Conservation (phyloP, 2,888 invertebrate genomes). For the Archaeoteleia sp. region DNA sequence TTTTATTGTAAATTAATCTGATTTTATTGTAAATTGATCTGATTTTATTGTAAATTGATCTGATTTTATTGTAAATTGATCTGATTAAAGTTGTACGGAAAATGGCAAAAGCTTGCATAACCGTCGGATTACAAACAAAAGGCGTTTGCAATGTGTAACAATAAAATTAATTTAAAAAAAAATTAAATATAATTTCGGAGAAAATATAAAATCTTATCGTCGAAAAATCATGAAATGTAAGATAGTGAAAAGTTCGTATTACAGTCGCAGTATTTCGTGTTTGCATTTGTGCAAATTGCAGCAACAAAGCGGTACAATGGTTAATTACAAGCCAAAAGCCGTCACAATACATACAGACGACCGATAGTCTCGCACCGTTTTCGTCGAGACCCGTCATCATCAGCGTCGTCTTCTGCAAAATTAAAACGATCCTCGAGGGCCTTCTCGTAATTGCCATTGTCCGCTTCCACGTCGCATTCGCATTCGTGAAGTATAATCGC, state of each 20-base stretch:
- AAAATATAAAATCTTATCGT: too few species aligned
- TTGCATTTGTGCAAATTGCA: constrained; percentile 10
- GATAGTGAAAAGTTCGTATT: constrained; percentile 6
- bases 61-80: too few species aligned
- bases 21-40: too few species aligned
- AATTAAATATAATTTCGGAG: too few species aligned
- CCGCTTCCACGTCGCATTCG: constrained; percentile 16
- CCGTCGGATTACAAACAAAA: too few species aligned
- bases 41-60: too few species aligned
- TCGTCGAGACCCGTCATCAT: constrained; percentile 45
- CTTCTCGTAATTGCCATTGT: constrained; percentile 46
- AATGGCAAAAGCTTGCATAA: too few species aligned
- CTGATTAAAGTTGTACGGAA: too few species aligned
- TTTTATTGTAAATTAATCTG: too few species aligned
- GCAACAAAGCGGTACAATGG: constrained; percentile 43
- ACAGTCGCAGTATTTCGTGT: constrained; percentile 1
- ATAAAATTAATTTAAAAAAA: too few species aligned
- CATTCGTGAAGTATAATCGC: constrained; percentile 28
- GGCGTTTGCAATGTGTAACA: too few species aligned
- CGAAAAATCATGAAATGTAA: too few species aligned
- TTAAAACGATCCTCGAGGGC: constrained; percentile 36
- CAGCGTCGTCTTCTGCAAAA: constrained; percentile 35
- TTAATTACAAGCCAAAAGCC: constrained; percentile 56
- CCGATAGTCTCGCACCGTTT: constrained; percentile 37
- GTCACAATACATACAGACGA: constrained; percentile 33